A percentile compares a stretch with the other conserved stretches of the same genome.
These are phyloP conservation scores for Oryzias celebensis DNA, from an alignment of 2,113 vertebrate genomes.

Conservation along the genomic window DNA sequence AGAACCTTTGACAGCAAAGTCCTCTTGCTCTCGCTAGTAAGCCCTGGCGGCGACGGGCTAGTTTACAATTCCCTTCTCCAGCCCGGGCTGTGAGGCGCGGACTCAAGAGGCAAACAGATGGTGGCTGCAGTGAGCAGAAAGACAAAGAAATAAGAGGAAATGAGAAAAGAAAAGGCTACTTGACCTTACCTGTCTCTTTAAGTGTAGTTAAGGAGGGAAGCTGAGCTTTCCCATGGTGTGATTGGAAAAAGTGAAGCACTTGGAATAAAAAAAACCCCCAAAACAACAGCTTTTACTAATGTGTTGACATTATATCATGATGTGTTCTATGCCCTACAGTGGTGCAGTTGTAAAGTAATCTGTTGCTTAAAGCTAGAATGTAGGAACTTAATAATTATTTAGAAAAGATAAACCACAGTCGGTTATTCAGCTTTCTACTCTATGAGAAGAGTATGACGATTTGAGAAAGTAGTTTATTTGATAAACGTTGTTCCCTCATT, in stretches of 20 bases:
- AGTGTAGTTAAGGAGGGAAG: conserved; percentile 20
- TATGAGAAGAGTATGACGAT: no score
- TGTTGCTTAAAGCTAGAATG: no score
- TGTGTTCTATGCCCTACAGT: no score
- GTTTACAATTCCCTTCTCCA: conserved; percentile 48
- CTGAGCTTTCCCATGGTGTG: neutral
- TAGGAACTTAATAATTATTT: no score
- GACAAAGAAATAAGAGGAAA: conserved; percentile 35
- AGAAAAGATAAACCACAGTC: no score
- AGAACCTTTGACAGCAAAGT: conserved; percentile 66
- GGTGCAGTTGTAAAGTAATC: no score
- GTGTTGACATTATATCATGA: neutral
- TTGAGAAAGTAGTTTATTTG: no score
- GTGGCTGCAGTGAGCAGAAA: conserved; percentile 37
- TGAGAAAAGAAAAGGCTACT: conserved; percentile 6
- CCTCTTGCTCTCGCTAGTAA: conserved; percentile 55
- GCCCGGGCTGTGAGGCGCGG: conserved; percentile 30
- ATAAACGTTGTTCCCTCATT: no score
- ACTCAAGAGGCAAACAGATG: conserved; percentile 47
- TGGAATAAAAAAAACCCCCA: neutral
- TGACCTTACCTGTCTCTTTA: conserved; percentile 49
- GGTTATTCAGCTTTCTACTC: no score
- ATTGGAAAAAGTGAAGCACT: neutral
- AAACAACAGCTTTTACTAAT: neutral
- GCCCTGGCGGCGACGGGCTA: conserved; percentile 53